A percentile compares a stretch with the other conserved stretches of the same genome.
Evolutionary conservation across 2,888 invertebrate genomes (phyloP).

Genomic region (Eupsilia transversa): DNA sequence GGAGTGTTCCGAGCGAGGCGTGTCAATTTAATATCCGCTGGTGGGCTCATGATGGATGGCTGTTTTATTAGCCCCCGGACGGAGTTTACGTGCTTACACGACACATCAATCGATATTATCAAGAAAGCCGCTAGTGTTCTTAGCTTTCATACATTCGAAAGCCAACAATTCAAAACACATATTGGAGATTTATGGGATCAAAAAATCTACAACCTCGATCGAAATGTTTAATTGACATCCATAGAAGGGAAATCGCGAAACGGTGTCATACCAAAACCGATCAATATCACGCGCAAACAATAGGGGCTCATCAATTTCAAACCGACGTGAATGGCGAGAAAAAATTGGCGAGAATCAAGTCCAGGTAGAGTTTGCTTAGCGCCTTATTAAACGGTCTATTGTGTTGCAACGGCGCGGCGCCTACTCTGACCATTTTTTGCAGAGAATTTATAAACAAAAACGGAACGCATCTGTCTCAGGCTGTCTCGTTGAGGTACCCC

Average conservation of each 20-base stretch:
- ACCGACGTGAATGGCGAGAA: constrained; percentile 74
- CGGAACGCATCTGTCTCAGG: constrained; percentile 67
- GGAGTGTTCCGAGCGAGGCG: constrained; percentile 82
- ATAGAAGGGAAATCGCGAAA: constrained; percentile 65
- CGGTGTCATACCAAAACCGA: constrained; percentile 72
- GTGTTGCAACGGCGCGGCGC: constrained; percentile 86
- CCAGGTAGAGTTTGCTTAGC: constrained; percentile 84
- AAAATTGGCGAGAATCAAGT: constrained; percentile 79
- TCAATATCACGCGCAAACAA: constrained; percentile 80
- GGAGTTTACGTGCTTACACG: constrained; percentile 74
- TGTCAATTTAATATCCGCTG: constrained; percentile 89
- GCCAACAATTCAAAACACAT: constrained; percentile 13
- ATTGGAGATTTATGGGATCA: constrained; percentile 35
- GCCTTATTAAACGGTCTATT: constrained; percentile 83
- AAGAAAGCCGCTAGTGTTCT: constrained; percentile 68
- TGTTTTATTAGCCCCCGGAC: constrained; percentile 82
- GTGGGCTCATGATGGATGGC: constrained; percentile 84
- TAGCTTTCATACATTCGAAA: constrained; percentile 57
- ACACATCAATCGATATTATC: constrained; percentile 69
- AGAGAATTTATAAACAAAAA: constrained; percentile 73
- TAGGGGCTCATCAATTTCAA: constrained; percentile 82
- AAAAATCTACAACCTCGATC: constrained; percentile 56
- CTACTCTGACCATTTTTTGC: constrained; percentile 79
- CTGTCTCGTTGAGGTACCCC: constrained; percentile 50
- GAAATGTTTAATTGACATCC: constrained; percentile 66